Evolutionary conservation across 2,797 vertebrate genomes (phyloP).

Genomic region (Acestrorhynchus altus): DNA sequence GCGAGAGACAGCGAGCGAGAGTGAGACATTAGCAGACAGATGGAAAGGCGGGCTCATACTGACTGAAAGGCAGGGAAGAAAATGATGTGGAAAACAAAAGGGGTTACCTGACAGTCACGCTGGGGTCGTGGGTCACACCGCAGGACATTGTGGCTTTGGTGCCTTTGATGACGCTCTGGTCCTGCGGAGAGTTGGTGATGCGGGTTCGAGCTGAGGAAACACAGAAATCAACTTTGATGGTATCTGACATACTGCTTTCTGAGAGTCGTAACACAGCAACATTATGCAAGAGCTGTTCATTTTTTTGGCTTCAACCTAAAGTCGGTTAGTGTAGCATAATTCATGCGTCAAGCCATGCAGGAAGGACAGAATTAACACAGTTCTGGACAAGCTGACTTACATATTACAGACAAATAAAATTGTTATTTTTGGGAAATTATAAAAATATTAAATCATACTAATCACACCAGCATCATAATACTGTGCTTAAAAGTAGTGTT

Average conservation of each 20-base stretch:
- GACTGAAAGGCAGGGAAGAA: background rate
- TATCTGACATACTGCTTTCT: background rate
- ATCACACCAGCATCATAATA: too few relatives aligned
- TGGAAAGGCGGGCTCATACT: background rate
- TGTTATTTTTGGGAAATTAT: too few relatives aligned
- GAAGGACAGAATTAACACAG: too few relatives aligned
- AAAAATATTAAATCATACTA: too few relatives aligned
- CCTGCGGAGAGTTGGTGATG: conserved; percentile 88
- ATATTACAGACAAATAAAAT: too few relatives aligned
- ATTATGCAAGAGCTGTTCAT: background rate
- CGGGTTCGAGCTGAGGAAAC: conserved; percentile 88
- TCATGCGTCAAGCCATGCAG: too few relatives aligned
- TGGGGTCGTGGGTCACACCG: conserved; percentile 91
- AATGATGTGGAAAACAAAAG: background rate
- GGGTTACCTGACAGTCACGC: conserved; percentile 87
- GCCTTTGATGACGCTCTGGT: conserved; percentile 98
- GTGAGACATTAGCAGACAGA: conserved; percentile 45
- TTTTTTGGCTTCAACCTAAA: background rate
- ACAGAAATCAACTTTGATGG: conserved; percentile 40
- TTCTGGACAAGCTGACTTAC: too few relatives aligned
- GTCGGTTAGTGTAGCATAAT: too few relatives aligned
- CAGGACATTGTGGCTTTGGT: conserved; percentile 95
- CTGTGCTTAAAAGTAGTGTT: too few relatives aligned
- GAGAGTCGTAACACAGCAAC: background rate
- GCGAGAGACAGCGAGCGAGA: conserved; percentile 22